phyloP scores from a whole-genome alignment of 2,888 invertebrate species.

The Gandaritis pyraliata region DNA sequence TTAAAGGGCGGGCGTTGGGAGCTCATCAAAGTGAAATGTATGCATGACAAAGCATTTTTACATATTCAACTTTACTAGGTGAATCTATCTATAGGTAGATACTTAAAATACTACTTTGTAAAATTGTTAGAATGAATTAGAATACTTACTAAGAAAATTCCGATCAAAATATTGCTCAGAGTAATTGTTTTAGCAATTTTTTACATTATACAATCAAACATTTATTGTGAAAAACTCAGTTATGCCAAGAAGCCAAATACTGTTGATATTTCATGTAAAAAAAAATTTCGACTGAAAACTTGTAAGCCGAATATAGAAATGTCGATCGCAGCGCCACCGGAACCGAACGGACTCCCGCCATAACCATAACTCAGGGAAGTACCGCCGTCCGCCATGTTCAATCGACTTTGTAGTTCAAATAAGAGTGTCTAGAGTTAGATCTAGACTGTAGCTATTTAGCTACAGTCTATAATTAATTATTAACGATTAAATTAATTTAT shows the following conservation, averaged over 20 bases:
- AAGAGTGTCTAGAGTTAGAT: background rate
- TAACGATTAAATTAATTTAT: too few relatives aligned
- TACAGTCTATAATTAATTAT: too few relatives aligned
- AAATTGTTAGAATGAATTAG: background rate
- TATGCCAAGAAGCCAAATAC: too few relatives aligned
- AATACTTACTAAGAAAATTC: too few relatives aligned
- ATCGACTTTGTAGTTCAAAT: background rate
- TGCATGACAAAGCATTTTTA: conserved; percentile 39
- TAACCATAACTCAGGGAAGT: conserved; percentile 69
- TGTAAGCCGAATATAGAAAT: conserved; percentile 61
- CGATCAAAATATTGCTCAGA: too few relatives aligned
- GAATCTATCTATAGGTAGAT: background rate
- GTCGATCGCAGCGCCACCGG: conserved; percentile 52
- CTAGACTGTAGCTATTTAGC: too few relatives aligned
- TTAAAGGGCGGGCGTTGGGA: conserved; percentile 37
- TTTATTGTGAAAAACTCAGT: too few relatives aligned
- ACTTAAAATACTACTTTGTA: background rate
- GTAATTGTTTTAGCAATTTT: too few relatives aligned
- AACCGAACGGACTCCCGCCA: conserved; percentile 55
- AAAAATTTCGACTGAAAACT: conserved; percentile 29
- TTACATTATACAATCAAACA: too few relatives aligned
- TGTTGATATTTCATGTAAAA: too few relatives aligned
- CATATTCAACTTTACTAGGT: conserved; percentile 22
- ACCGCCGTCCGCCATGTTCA: conserved; percentile 57
- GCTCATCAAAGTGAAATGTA: conserved; percentile 41